These are phyloP conservation scores for Pseudochirops cupreus DNA, from an alignment of 2,797 vertebrate genomes.

Conservation along the genomic window DNA sequence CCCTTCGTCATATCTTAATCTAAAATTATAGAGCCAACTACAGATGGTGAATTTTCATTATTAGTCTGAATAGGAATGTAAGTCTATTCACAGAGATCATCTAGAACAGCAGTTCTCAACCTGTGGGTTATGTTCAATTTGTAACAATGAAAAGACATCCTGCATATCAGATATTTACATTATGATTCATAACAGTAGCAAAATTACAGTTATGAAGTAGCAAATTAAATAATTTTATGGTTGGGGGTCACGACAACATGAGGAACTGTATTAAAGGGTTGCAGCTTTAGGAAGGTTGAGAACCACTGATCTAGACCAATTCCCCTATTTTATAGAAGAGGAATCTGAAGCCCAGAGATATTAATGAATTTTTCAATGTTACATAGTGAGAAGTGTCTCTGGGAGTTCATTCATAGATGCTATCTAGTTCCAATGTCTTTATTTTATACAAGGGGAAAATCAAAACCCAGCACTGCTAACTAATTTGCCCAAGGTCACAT, in stretches of 20 bases:
- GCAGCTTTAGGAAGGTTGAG: too few relatives aligned
- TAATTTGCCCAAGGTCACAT: background rate
- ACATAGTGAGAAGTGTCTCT: background rate
- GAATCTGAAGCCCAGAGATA: background rate
- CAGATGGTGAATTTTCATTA: background rate
- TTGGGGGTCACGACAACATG: too few relatives aligned
- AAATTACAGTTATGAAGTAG: too few relatives aligned
- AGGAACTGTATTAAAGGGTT: too few relatives aligned
- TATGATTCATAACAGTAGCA: too few relatives aligned
- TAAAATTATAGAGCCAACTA: background rate
- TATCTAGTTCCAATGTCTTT: background rate
- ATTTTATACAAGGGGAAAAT: background rate
- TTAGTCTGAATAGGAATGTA: background rate
- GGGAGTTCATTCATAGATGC: background rate
- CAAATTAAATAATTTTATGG: too few relatives aligned
- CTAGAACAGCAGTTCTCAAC: too few relatives aligned
- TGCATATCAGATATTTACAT: too few relatives aligned
- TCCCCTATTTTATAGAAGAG: background rate
- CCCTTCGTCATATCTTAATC: background rate
- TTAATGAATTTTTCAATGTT: background rate
- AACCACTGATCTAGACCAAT: background rate
- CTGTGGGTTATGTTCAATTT: too few relatives aligned
- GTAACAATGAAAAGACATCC: too few relatives aligned
- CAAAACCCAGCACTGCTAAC: background rate
- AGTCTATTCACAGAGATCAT: background rate